phyloP scores from a whole-genome alignment of 2,113 vertebrate genomes.

The Amia ocellicauda region DNA sequence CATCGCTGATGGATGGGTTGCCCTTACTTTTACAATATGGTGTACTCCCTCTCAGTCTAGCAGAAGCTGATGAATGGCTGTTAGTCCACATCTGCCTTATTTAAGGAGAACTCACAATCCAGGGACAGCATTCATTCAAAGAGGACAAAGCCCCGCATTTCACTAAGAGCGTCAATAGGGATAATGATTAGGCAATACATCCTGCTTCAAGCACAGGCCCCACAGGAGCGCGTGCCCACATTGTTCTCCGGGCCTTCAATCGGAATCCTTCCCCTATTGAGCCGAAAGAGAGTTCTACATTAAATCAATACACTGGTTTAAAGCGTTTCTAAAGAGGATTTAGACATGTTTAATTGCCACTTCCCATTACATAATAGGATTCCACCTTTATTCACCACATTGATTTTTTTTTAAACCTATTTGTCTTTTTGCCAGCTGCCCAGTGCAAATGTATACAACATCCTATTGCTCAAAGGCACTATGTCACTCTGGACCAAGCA shows the following conservation, averaged over 20 bases:
- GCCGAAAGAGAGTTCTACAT: neutral
- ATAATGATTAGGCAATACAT: neutral
- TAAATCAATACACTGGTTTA: constrained; percentile 10
- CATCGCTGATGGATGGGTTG: too few species aligned
- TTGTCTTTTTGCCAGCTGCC: neutral
- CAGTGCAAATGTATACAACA: neutral
- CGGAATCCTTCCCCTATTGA: neutral
- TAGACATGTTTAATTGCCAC: constrained; percentile 6
- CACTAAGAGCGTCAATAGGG: neutral
- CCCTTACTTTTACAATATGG: neutral
- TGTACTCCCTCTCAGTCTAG: neutral
- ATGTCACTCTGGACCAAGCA: neutral
- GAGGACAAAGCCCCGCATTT: neutral
- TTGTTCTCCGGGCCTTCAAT: neutral
- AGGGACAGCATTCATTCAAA: neutral
- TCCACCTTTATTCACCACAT: neutral
- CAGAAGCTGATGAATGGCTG: too few species aligned
- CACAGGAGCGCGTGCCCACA: neutral
- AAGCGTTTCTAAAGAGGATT: neutral
- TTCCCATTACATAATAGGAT: neutral
- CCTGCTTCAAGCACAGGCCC: neutral
- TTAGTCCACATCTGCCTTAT: too few species aligned
- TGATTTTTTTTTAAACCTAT: constrained; percentile 8
- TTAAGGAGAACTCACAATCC: neutral
- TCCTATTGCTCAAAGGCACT: neutral